Conservation (phyloP, 2,888 invertebrate species). For the Chesias legatella region DNA sequence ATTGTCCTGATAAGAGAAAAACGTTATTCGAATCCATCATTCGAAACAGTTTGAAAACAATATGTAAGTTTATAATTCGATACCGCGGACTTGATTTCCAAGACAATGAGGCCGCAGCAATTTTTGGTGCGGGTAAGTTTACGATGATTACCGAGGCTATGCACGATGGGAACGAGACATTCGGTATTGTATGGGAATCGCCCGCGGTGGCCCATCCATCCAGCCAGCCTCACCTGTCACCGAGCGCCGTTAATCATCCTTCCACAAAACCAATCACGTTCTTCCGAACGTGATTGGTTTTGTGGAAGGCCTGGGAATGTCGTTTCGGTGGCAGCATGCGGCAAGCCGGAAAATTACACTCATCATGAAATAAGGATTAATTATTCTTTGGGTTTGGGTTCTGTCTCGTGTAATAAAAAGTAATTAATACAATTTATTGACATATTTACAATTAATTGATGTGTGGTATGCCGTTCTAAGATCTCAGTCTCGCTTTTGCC, state of each 20-base stretch:
- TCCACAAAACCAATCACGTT: slow-evolving; percentile 43
- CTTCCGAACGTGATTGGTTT: too few species aligned
- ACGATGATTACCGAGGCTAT: slow-evolving; percentile 39
- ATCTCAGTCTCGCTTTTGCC: too few species aligned
- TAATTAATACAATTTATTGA: too few species aligned
- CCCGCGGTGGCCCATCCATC: slow-evolving; percentile 61
- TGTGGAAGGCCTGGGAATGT: slow-evolving; percentile 42
- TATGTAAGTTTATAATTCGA: slow-evolving; percentile 4
- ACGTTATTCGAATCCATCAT: neutral
- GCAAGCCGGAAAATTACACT: slow-evolving; percentile 18
- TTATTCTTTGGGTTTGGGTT: slow-evolving; percentile 6
- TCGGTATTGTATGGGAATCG: slow-evolving; percentile 55
- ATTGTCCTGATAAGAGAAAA: too few species aligned
- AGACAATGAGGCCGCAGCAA: slow-evolving; percentile 18
- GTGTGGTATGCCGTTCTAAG: too few species aligned
- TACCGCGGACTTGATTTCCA: slow-evolving; percentile 14
- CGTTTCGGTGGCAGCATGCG: slow-evolving; percentile 24
- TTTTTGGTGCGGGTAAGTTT: slow-evolving; percentile 32
- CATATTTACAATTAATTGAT: too few species aligned
- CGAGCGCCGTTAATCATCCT: slow-evolving; percentile 51
- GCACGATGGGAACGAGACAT: slow-evolving; percentile 41
- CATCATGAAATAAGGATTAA: slow-evolving; percentile 23
- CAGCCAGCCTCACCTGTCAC: slow-evolving; percentile 44
- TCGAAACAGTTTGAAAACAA: neutral
- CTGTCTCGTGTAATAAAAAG: neutral